phyloP scores from a whole-genome alignment of 2,113 vertebrate genomes.

The Clupea harengus region DNA sequence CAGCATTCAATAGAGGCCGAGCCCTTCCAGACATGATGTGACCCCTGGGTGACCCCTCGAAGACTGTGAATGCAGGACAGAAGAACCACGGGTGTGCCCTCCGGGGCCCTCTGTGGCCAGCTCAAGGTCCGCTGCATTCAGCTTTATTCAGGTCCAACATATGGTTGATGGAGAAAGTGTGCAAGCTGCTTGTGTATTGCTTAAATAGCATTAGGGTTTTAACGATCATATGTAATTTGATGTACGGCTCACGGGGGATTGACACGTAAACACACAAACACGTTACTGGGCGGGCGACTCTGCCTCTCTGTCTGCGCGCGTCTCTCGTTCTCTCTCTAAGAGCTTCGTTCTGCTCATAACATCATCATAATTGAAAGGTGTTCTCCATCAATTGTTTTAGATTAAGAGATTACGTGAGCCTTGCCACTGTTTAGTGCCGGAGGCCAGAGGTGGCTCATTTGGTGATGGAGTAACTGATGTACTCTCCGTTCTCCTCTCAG shows the following conservation, averaged over 20 bases:
- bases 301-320: neutral
- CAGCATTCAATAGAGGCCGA: neutral
- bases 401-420: slow-evolving; percentile 70
- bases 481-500: neutral
- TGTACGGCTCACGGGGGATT: neutral
- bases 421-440: slow-evolving; percentile 37
- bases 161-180: neutral
- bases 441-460: slow-evolving; percentile 42
- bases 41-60: neutral
- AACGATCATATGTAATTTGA: slow-evolving; percentile 18
- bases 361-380: slow-evolving; percentile 73
- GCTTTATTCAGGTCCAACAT: too few relatives aligned
- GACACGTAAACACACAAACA: neutral
- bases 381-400: slow-evolving; percentile 72
- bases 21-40: neutral
- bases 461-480: slow-evolving; percentile 39
- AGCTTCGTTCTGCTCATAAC: slow-evolving; percentile 70
- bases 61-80: too few relatives aligned
- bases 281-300: neutral
- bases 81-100: too few relatives aligned
- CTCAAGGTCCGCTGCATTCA: too few relatives aligned
- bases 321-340: slow-evolving; percentile 61
- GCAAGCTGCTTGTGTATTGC: neutral
- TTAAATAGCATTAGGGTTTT: slow-evolving; percentile 11
- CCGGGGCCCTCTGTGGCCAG: too few relatives aligned